Base-by-base conservation (phyloP, 2,797 vertebrate genomes). In the Paguma larvata region DNA sequence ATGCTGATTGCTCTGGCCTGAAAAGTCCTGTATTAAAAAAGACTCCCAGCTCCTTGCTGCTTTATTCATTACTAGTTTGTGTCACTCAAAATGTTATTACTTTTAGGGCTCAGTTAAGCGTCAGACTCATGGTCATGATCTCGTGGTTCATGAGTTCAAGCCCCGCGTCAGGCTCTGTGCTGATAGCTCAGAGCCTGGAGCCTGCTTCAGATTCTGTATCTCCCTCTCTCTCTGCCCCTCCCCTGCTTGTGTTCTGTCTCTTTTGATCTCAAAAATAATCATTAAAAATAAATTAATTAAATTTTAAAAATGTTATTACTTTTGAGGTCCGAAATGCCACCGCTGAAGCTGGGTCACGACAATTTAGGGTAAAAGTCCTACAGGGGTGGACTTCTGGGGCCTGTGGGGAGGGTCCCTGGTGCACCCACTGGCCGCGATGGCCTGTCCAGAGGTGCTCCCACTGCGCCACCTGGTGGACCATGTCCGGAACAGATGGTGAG, bases 281-380 rank as follows among this genome's bases (percentile, higher is more conserved):
- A 56, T 56, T 56, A 23, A 59, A 23, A 59, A 59, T 56, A 56
- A 56, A 56, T 56, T 6, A 56, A 19, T 23, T 9, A 23, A 59
- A 5, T 18, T 19, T 19, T 53, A 9, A 4, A 23, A 65, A 51
- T 44, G 19, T 19, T 94, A 85, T 48, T 80, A 68, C 18, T 41
- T 82, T 68, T 84, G 82, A 95, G 73, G 19, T 51, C 46, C 88
- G 83, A 90, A 79, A 68, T 53, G 63, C 30, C 68, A 6, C 80
- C 78, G 56, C 3, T 6, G 13, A 84, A 15, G 38, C 2, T 46
- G 34, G 3, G 10, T 92, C 34, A 65, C 48, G 65, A 62, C 19
- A 73, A 83, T 48, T 56, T 59, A 79, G 82, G 14, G 83, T 51
- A 38, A 59, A 85, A 56, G 27, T 32, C 30, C 59, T 82, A 19